Evolutionary conservation across 1,140 invertebrate species (phyloP).

Genomic region (Orussus abietinus): DNA sequence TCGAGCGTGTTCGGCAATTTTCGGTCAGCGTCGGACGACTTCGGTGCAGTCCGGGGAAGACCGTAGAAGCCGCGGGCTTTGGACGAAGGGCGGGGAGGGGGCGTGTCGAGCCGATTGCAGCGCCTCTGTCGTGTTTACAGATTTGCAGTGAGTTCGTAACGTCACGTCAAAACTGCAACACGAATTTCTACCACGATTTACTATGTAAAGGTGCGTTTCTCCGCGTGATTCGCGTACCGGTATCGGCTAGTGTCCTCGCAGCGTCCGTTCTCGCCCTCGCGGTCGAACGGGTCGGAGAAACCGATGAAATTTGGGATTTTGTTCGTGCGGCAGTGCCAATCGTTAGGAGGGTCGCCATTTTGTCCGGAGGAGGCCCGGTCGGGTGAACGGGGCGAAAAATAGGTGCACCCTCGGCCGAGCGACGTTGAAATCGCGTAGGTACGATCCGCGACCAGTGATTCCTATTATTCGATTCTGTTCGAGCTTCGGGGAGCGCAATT

Average conservation of each 20-base stretch:
- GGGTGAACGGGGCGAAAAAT: slow-evolving; percentile 40
- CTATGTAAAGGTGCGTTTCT: slow-evolving; percentile 50
- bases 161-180: slow-evolving; percentile 51
- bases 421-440: slow-evolving; percentile 29
- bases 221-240: slow-evolving; percentile 9
- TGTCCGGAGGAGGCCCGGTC: slow-evolving; percentile 50
- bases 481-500: too few relatives aligned
- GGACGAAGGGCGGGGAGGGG: slow-evolving; percentile 3
- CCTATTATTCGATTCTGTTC: too few relatives aligned
- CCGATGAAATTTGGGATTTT: slow-evolving; percentile 21
- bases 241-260: slow-evolving; percentile 1
- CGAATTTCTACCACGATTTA: slow-evolving; percentile 46
- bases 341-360: slow-evolving; percentile 51
- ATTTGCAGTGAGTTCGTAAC: slow-evolving; percentile 46
- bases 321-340: slow-evolving; percentile 37
- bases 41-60: too few relatives aligned
- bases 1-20: too few relatives aligned
- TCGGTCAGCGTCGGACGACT: too few relatives aligned
- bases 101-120: slow-evolving; percentile 30
- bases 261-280: slow-evolving; percentile 1
- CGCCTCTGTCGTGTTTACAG: slow-evolving; percentile 47
- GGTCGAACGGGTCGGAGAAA: slow-evolving; percentile 3
- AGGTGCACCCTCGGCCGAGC: slow-evolving; percentile 31
- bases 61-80: too few relatives aligned
- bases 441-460: slow-evolving; percentile 18